Evolutionary conservation across 2,888 invertebrate genomes (phyloP).

Genomic region (Lacanobia wlatinum): DNA sequence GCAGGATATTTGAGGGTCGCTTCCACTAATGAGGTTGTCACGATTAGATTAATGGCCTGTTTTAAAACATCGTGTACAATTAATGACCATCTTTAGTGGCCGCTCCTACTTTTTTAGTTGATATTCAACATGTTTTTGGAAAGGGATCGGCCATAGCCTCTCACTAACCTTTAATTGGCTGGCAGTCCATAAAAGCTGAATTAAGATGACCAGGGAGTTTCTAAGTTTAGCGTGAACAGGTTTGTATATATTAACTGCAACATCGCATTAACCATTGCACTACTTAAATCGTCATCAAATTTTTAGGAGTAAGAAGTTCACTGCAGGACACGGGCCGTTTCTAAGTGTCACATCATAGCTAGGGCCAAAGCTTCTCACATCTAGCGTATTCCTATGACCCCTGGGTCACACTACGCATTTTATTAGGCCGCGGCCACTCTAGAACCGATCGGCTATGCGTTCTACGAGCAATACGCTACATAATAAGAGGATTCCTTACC

Average conservation of each 20-base stretch:
- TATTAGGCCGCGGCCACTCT: not conserved
- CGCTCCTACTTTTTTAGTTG: not conserved
- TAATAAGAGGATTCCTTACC: constrained; percentile 73
- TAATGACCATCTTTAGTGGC: constrained; percentile 8
- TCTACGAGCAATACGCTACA: not conserved
- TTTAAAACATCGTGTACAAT: not conserved
- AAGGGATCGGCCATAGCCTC: not conserved
- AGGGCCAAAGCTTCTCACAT: not conserved
- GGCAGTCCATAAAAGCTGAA: not conserved
- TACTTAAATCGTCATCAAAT: not conserved
- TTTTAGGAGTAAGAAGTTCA: not conserved
- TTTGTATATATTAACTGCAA: not conserved
- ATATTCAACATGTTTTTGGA: constrained; percentile 3
- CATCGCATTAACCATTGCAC: not conserved
- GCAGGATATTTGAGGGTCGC: constrained; percentile 20
- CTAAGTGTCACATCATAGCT: too few relatives aligned
- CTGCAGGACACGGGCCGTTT: not conserved
- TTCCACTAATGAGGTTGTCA: constrained; percentile 44
- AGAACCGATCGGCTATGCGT: not conserved
- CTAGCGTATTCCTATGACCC: not conserved
- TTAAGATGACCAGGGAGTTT: not conserved
- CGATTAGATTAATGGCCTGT: constrained; percentile 36
- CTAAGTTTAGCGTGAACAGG: not conserved
- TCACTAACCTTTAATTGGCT: not conserved
- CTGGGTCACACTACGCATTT: not conserved